phyloP scores from a whole-genome alignment of 2,113 vertebrate species.

The Choloepus hoffmanni region DNA sequence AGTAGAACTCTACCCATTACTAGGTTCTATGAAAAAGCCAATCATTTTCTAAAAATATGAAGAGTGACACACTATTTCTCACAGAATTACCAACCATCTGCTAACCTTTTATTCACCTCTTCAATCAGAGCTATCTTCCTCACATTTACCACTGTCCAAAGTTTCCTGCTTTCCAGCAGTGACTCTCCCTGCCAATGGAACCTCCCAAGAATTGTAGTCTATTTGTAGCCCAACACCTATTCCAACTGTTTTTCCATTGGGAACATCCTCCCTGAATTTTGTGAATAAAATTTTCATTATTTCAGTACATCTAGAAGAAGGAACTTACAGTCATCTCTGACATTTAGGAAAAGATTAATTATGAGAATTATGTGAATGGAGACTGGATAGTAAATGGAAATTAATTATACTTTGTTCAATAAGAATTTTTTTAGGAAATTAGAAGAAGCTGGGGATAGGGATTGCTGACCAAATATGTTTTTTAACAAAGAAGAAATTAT shows the following conservation, averaged over 20 bases:
- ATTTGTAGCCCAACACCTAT: not conserved
- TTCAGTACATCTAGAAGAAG: not conserved
- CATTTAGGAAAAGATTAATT: not conserved
- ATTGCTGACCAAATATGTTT: not conserved
- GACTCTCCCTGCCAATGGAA: not conserved
- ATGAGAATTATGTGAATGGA: not conserved
- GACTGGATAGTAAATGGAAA: not conserved
- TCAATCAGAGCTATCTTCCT: not conserved
- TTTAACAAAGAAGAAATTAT: not conserved
- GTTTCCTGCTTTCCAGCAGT: not conserved
- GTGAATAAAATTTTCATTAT: conserved; percentile 21
- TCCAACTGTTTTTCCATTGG: not conserved
- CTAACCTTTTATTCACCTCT: not conserved
- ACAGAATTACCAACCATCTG: not conserved
- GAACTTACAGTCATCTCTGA: not conserved
- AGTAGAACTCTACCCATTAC: not conserved
- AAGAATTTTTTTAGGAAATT: conserved; percentile 15
- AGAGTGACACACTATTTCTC: not conserved
- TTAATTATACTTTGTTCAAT: not conserved
- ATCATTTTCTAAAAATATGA: not conserved
- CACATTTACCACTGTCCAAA: not conserved
- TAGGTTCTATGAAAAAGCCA: not conserved
- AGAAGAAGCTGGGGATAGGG: not conserved
- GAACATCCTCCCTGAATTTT: not conserved
- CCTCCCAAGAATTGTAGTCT: not conserved